phyloP scores from a whole-genome alignment of 2,797 vertebrate genomes.

The Cetoscarus ocellatus region DNA sequence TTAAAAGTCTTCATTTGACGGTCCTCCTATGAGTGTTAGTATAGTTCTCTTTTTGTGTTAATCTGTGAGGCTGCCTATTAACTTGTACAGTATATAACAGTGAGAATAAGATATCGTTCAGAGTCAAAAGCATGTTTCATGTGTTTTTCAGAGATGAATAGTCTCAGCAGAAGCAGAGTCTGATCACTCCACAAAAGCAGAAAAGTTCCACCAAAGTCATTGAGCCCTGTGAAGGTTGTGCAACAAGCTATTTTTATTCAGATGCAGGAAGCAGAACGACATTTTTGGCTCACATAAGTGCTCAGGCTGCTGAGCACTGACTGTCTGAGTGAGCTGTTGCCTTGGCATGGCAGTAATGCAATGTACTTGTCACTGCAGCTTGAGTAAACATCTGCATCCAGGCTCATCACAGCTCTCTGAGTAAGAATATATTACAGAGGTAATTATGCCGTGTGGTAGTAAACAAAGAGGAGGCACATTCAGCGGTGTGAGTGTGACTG shows the following conservation, averaged over 20 bases:
- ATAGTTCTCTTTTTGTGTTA: no score
- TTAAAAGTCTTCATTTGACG: no score
- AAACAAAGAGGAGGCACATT: neutral
- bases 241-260: neutral
- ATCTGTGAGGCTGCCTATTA: no score
- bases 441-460: slow-evolving; percentile 8
- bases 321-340: slow-evolving; percentile 13
- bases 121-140: no score
- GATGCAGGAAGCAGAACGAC: neutral
- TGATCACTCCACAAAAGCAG: neutral
- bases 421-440: slow-evolving; percentile 10
- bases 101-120: neutral
- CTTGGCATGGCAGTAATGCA: slow-evolving; percentile 10
- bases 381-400: slow-evolving; percentile 25
- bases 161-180: neutral
- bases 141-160: neutral
- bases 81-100: neutral
- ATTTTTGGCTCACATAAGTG: slow-evolving; percentile 7
- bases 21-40: neutral
- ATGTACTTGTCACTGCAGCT: neutral
- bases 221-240: neutral
- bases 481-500: neutral
- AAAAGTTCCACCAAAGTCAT: neutral
- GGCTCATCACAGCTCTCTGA: slow-evolving; percentile 24
- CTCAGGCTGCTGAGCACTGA: slow-evolving; percentile 5